Conservation (phyloP, 2,113 vertebrate species). For the Coregonus clupeaformis region DNA sequence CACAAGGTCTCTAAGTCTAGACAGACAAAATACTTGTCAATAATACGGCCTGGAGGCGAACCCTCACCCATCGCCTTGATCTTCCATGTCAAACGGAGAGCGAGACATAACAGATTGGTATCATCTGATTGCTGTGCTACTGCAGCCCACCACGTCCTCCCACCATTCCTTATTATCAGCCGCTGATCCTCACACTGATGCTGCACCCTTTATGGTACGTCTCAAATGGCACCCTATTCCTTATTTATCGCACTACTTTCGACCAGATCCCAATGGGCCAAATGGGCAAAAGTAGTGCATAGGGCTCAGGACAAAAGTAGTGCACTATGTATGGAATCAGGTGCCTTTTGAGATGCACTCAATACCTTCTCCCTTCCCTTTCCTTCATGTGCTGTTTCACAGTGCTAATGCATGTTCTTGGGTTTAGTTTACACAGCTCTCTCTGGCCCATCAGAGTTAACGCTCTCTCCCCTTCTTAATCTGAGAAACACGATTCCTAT, state of each 20-base stretch:
- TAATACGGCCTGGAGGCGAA: slow-evolving; percentile 21
- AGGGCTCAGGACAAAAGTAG: not conserved
- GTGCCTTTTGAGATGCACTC: too few relatives aligned
- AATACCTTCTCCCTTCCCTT: not conserved
- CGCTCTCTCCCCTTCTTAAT: slow-evolving; percentile 23
- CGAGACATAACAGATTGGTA: slow-evolving; percentile 51
- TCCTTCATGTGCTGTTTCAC: not conserved
- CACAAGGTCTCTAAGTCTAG: slow-evolving; percentile 26
- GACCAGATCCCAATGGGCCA: not conserved
- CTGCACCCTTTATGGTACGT: slow-evolving; percentile 31
- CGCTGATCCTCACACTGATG: slow-evolving; percentile 30
- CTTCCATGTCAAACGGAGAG: slow-evolving; percentile 38
- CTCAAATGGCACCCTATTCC: too few relatives aligned
- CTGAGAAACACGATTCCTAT: slow-evolving; percentile 11
- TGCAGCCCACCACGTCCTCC: not conserved
- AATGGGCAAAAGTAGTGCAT: not conserved
- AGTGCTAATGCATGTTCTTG: slow-evolving; percentile 1
- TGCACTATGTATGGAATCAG: too few relatives aligned
- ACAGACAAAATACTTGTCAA: slow-evolving; percentile 33
- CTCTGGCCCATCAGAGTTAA: slow-evolving; percentile 24
- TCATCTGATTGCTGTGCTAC: slow-evolving; percentile 39
- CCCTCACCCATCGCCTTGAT: slow-evolving; percentile 19
- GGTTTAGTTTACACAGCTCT: not conserved
- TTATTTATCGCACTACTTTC: not conserved
- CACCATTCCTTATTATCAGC: slow-evolving; percentile 45